Conservation (phyloP, 2,888 invertebrate species). For the Mermis nigrescens region DNA sequence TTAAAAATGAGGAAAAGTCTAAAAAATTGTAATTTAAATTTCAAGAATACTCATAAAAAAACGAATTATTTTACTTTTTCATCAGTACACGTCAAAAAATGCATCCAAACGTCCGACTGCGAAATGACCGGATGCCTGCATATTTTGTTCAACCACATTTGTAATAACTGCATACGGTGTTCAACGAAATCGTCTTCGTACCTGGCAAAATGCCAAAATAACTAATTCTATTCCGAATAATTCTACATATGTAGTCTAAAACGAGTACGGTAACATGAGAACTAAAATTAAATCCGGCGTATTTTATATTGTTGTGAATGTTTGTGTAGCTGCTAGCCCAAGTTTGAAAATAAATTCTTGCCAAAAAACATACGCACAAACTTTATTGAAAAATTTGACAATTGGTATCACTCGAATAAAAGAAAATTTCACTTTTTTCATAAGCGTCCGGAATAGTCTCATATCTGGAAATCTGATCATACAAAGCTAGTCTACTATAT, state of each 20-base stretch:
- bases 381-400: too few species aligned
- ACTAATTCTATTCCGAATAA: too few species aligned
- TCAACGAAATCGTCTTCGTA: constrained; percentile 94
- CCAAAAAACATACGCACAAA: too few species aligned
- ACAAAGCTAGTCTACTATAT: too few species aligned
- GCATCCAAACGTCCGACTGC: constrained; percentile 75
- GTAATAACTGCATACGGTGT: constrained; percentile 72
- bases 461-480: too few species aligned
- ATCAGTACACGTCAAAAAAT: constrained; percentile 89
- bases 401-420: too few species aligned
- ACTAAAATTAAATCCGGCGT: too few species aligned
- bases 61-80: constrained; percentile 57
- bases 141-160: constrained; percentile 88
- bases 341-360: too few species aligned
- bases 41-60: neutral
- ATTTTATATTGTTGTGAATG: too few species aligned
- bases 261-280: neutral
- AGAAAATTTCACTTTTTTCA: too few species aligned
- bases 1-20: neutral
- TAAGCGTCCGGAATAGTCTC: too few species aligned
- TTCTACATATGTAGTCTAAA: neutral
- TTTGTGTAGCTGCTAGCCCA: too few species aligned
- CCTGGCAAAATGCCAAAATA: constrained; percentile 51
- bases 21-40: constrained; percentile 8
- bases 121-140: constrained; percentile 86